These are phyloP conservation scores for Diarsia rubi DNA, from an alignment of 2,888 invertebrate species.

Conservation along the genomic window DNA sequence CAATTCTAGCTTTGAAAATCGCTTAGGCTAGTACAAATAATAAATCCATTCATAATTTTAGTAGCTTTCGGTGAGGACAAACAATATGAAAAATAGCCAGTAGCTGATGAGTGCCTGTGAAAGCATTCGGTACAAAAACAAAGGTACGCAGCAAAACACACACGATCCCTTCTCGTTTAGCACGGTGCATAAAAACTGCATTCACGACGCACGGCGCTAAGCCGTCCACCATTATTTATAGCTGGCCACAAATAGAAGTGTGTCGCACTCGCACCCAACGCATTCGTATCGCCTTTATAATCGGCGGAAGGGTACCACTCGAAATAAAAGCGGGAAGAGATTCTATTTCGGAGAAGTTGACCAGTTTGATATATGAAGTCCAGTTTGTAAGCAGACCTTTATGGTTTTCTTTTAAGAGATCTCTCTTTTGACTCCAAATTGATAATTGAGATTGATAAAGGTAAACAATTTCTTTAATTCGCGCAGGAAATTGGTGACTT, in stretches of 20 bases:
- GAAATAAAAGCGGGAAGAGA: constrained; percentile 68
- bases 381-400: constrained; percentile 14
- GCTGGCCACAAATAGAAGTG: constrained; percentile 82
- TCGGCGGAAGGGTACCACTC: constrained; percentile 68
- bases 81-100: background rate
- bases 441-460: background rate
- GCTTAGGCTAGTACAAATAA: background rate
- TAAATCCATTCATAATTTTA: background rate
- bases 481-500: too few species aligned
- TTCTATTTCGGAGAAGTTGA: constrained; percentile 56
- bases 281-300: constrained; percentile 75
- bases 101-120: background rate
- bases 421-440: background rate
- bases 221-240: constrained; percentile 84
- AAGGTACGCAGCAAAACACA: constrained; percentile 35
- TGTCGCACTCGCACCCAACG: constrained; percentile 74
- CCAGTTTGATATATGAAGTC: constrained; percentile 37
- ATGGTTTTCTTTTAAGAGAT: constrained; percentile 1
- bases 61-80: constrained; percentile 1
- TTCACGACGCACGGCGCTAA: constrained; percentile 69
- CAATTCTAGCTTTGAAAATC: background rate
- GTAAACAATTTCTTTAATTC: background rate
- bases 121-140: constrained; percentile 36
- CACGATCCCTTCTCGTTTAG: constrained; percentile 73
- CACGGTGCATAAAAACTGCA: constrained; percentile 87